A percentile compares a stretch with the other conserved stretches of the same genome.
Conservation (phyloP, 1,140 invertebrate genomes). For the Venustaconcha ellipsiformis region DNA sequence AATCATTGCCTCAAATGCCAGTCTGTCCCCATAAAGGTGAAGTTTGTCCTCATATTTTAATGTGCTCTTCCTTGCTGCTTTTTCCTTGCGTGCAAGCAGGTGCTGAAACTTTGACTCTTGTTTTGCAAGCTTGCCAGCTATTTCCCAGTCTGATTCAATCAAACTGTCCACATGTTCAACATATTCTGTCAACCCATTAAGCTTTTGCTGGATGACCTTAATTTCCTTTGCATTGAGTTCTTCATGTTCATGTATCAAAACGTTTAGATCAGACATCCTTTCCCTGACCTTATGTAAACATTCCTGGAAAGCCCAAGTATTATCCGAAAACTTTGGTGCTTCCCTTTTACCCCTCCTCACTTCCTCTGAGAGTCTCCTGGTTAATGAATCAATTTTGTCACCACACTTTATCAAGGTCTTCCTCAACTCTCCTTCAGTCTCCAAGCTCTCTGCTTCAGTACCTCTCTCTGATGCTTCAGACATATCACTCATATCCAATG, state of each 20-base stretch:
- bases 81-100: slow-evolving; percentile 29
- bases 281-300: slow-evolving; percentile 53
- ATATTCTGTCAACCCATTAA: slow-evolving; percentile 50
- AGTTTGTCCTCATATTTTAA: slow-evolving; percentile 51
- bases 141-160: slow-evolving; percentile 50
- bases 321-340: slow-evolving; percentile 27
- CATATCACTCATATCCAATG: slow-evolving; percentile 35
- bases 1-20: slow-evolving; percentile 61
- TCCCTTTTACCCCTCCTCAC: slow-evolving; percentile 22
- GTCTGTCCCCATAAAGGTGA: slow-evolving; percentile 56
- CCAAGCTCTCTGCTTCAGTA: neutral
- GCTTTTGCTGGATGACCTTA: slow-evolving; percentile 46
- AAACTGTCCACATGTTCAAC: slow-evolving; percentile 50
- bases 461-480: slow-evolving; percentile 16
- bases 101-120: slow-evolving; percentile 41
- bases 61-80: slow-evolving; percentile 17
- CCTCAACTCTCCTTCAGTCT: slow-evolving; percentile 23
- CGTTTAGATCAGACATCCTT: slow-evolving; percentile 41
- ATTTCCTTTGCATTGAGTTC: slow-evolving; percentile 48
- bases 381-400: slow-evolving; percentile 49
- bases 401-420: slow-evolving; percentile 42
- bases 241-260: slow-evolving; percentile 49
- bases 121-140: slow-evolving; percentile 47
- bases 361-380: slow-evolving; percentile 36
- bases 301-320: slow-evolving; percentile 45